phyloP scores from a whole-genome alignment of 2,888 invertebrate genomes.

The Rotaria socialis region DNA sequence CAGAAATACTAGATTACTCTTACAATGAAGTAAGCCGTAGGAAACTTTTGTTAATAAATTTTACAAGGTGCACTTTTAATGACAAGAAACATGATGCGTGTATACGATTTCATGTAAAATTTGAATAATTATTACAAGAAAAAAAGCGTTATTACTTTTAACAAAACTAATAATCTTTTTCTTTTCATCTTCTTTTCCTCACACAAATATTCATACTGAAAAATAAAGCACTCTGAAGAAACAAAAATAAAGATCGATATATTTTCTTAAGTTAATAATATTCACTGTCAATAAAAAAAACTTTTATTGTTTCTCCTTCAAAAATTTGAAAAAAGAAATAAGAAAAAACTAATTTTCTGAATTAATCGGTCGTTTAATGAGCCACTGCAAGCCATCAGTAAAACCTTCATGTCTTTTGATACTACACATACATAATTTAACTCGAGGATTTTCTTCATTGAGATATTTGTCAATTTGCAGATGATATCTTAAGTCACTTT shows the following conservation, averaged over 20 bases:
- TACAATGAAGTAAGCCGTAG: neutral
- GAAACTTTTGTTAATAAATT: neutral
- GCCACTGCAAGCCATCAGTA: neutral
- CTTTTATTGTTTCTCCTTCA: too few species aligned
- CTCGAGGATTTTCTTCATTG: neutral
- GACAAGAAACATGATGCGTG: neutral
- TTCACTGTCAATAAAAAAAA: too few species aligned
- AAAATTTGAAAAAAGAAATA: too few species aligned
- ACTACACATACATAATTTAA: constrained; percentile 35
- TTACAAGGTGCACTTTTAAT: too few species aligned
- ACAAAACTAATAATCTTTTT: too few species aligned
- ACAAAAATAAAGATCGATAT: too few species aligned
- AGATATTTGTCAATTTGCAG: neutral
- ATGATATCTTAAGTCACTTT: neutral
- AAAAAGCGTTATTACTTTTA: too few species aligned
- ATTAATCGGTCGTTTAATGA: neutral
- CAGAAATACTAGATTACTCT: neutral
- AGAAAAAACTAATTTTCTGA: neutral
- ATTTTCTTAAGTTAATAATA: too few species aligned
- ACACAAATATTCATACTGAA: too few species aligned
- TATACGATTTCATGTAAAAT: neutral
- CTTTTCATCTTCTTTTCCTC: too few species aligned
- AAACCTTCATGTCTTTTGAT: neutral
- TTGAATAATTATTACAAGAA: neutral
- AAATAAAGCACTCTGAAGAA: too few species aligned